Base-by-base conservation (phyloP, 1,140 invertebrate genomes). In the Bombus sibiricus region DNA sequence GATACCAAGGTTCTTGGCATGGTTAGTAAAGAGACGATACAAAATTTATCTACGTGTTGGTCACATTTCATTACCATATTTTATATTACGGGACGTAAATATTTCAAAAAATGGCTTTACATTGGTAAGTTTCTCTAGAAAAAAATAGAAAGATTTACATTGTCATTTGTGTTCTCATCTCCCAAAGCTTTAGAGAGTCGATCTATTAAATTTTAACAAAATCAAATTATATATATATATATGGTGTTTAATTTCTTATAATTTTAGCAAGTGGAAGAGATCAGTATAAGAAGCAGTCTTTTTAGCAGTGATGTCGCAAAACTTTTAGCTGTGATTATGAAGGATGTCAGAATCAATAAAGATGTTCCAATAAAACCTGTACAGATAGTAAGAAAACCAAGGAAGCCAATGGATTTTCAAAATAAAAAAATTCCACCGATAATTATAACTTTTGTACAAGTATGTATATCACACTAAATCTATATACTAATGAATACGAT, bases 281-380 rank as follows among this genome's bases (percentile, higher is more conserved):
- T 98, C 80, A 97, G 97, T 91, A 96, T 99, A 80, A 96, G 97
- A 32, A 99, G 98, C 93, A 98, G 98, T 95, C 97, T 98, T 92
- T 96, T 99, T 80, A 99, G 98, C 93, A 98, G 98, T 18, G 98
- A 98, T 88, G 97, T 98, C 41, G 98, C 97, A 37, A 99, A 99
- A 95, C 95, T 98, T 15, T 93, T 99, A 34, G 98, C 97, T 15
- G 96, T 99, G 47, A 97, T 98, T 41, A 96, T 98, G 88, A 96
- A 97, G 78, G 98, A 98, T 93, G 97, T 98, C 10, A 96, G 98
- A 81, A 97, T 99, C 78, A 98, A 98, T 86, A 98, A 98, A 93
- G 97, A 98, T 95, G 96, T 97, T 86, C 91, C 92, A 34, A 62
- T 91, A 71, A 69, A 87, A 39, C 86, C 92, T 68, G 82, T 91